Conservation (phyloP, 2,113 vertebrate species). For the Narcine bancroftii region DNA sequence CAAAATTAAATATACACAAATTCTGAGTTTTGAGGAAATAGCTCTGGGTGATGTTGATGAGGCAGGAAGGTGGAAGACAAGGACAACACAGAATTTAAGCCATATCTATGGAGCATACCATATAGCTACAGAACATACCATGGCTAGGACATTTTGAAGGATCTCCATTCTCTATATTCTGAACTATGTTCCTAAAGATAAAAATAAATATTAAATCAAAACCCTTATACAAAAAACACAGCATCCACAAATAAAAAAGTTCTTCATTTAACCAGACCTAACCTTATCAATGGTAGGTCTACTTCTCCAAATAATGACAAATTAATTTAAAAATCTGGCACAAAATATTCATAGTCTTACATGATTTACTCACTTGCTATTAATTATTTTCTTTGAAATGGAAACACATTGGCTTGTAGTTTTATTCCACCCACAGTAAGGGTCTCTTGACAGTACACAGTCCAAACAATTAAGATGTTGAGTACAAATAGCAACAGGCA, state of each 20-base stretch:
- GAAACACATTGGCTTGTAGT: constrained; percentile 42
- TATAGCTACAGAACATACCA: constrained; percentile 43
- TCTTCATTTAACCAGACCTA: neutral
- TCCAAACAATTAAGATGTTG: constrained; percentile 52
- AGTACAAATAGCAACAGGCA: constrained; percentile 56
- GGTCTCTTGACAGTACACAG: constrained; percentile 63
- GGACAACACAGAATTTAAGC: neutral
- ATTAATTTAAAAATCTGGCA: neutral
- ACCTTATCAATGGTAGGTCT: neutral
- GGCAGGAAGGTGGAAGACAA: neutral
- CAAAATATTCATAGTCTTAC: neutral
- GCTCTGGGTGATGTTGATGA: neutral
- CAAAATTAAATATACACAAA: neutral
- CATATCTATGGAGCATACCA: neutral
- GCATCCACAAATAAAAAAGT: neutral
- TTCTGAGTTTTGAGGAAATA: neutral
- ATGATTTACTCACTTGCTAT: constrained; percentile 39
- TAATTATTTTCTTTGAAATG: neutral
- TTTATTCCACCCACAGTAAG: constrained; percentile 59
- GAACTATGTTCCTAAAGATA: constrained; percentile 51
- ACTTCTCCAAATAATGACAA: neutral
- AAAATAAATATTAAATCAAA: neutral
- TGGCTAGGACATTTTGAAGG: constrained; percentile 51
- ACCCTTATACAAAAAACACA: neutral
- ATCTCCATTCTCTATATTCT: constrained; percentile 56